phyloP scores from a whole-genome alignment of 1,140 invertebrate species.

The Drosophila ficusphila region DNA sequence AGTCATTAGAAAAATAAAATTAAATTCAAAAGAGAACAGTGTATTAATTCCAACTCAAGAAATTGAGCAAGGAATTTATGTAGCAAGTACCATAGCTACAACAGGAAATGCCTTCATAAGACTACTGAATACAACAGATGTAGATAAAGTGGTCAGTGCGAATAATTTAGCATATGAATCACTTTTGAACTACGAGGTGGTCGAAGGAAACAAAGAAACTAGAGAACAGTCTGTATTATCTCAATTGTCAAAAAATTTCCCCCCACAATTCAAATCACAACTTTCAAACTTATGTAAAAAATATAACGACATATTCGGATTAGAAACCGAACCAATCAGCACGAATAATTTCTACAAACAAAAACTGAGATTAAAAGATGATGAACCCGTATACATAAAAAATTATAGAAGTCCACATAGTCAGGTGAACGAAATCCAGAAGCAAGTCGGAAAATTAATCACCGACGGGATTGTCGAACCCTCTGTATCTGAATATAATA shows the following conservation, averaged over 20 bases:
- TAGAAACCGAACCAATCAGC: background rate
- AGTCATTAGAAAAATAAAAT: too few relatives aligned
- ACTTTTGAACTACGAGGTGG: constrained; percentile 2
- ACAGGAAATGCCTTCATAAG: background rate
- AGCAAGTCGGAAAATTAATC: too few relatives aligned
- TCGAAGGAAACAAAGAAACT: constrained; percentile 1
- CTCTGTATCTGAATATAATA: too few relatives aligned
- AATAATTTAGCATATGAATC: background rate
- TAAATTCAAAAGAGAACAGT: too few relatives aligned
- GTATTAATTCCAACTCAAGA: background rate
- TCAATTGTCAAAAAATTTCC: background rate
- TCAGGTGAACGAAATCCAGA: too few relatives aligned
- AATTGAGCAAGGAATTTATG: background rate
- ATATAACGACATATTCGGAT: background rate
- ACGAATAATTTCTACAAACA: too few relatives aligned
- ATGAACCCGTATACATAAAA: too few relatives aligned
- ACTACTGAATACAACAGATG: background rate
- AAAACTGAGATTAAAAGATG: background rate
- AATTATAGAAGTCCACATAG: background rate
- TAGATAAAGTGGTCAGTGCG: constrained; percentile 1
- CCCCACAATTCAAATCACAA: background rate
- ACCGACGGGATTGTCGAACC: too few relatives aligned
- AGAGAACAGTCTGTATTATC: background rate
- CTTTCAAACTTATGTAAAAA: background rate
- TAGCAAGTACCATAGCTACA: background rate